These are phyloP conservation scores for Brachionus sp. DNA, from an alignment of 1,140 invertebrate species.

Conservation along the genomic window DNA sequence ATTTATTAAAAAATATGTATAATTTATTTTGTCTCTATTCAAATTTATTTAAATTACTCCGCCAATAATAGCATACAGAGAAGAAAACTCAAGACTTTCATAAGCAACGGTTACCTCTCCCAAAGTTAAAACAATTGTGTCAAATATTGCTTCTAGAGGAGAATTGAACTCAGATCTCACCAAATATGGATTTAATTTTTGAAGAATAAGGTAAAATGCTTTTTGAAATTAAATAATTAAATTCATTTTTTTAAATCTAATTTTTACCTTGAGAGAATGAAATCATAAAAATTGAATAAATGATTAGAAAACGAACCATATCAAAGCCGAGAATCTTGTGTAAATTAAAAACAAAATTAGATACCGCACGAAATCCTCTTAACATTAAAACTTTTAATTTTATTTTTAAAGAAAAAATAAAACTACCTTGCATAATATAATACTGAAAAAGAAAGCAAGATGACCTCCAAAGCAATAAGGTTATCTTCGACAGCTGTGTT, in stretches of 20 bases:
- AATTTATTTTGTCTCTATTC: not conserved
- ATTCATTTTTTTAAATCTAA: not conserved
- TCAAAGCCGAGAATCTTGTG: slow-evolving; percentile 96
- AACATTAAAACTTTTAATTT: slow-evolving; percentile 51
- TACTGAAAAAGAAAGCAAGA: slow-evolving; percentile 52
- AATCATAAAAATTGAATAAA: slow-evolving; percentile 93
- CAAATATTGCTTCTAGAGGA: slow-evolving; percentile 86
- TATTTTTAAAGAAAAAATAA: not conserved
- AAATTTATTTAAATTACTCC: slow-evolving; percentile 66
- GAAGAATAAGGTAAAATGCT: slow-evolving; percentile 40
- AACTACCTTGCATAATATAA: slow-evolving; percentile 45
- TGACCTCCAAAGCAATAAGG: slow-evolving; percentile 94
- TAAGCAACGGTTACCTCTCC: slow-evolving; percentile 93
- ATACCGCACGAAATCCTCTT: slow-evolving; percentile 93
- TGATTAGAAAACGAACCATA: slow-evolving; percentile 85
- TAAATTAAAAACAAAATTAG: slow-evolving; percentile 98
- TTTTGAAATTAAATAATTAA: not conserved
- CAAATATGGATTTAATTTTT: not conserved
- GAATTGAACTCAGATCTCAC: slow-evolving; percentile 57
- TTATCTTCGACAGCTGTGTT: slow-evolving; percentile 39
- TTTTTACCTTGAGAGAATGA: slow-evolving; percentile 87
- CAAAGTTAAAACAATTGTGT: slow-evolving; percentile 95
- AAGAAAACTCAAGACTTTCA: slow-evolving; percentile 77
- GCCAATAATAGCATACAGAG: slow-evolving; percentile 74
- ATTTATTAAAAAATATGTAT: slow-evolving; percentile 48